Evolutionary conservation across 2,113 vertebrate genomes (phyloP).

Genomic region (Rhodinocichla rosea): DNA sequence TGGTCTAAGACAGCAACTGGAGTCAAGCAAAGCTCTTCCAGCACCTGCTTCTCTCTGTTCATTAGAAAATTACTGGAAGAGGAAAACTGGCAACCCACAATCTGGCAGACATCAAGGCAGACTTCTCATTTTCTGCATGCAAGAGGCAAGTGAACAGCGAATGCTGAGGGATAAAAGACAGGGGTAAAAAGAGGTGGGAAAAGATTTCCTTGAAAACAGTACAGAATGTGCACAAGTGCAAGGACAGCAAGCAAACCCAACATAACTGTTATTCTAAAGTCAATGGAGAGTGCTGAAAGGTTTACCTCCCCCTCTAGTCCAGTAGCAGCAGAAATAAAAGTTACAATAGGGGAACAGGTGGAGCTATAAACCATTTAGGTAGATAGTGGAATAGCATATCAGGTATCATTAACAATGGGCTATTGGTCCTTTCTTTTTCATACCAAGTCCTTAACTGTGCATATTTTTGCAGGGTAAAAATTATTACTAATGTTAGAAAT

Average conservation of each 20-base stretch:
- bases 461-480: neutral
- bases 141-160: neutral
- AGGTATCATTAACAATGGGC: neutral
- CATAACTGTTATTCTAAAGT: neutral
- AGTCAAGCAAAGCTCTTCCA: neutral
- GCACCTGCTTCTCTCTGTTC: fast-evolving
- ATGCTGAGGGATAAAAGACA: neutral
- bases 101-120: neutral
- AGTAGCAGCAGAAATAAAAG: neutral
- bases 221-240: neutral
- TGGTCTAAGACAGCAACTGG: neutral
- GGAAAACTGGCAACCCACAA: neutral
- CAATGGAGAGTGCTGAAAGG: neutral
- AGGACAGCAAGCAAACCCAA: neutral
- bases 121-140: neutral
- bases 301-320: neutral
- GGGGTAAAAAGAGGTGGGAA: neutral
- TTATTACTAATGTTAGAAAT: neutral
- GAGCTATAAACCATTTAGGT: neutral
- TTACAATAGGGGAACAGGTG: neutral
- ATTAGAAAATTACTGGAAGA: neutral
- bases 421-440: neutral
- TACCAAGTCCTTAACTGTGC: neutral
- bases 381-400: neutral
- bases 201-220: neutral